A percentile compares a stretch with the other conserved stretches of the same genome.
Conservation (phyloP, 2,797 vertebrate species). For the Pseudocheirus occidentalis region DNA sequence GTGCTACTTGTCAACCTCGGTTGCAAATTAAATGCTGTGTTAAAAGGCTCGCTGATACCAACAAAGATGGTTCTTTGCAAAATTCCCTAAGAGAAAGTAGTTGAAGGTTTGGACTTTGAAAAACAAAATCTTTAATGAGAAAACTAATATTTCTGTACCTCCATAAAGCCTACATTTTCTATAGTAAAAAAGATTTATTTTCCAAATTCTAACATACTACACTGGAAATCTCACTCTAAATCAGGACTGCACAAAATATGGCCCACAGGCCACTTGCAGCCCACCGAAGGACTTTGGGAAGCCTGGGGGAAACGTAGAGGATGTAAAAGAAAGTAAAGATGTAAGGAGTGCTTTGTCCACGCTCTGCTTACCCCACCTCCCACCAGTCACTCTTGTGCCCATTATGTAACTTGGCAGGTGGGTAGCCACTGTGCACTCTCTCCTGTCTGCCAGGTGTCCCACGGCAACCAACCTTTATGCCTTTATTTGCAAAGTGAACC, state of each 20-base stretch:
- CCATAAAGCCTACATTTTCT: background rate
- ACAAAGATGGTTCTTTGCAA: background rate
- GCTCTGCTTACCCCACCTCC: no score
- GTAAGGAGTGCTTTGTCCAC: no score
- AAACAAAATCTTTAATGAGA: conserved; percentile 14
- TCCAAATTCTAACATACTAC: conserved; percentile 20
- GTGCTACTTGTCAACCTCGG: background rate
- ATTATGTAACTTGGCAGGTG: no score
- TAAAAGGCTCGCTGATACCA: background rate
- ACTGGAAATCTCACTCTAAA: background rate
- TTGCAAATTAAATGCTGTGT: background rate
- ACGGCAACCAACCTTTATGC: no score
- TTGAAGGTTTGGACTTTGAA: background rate
- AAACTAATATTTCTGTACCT: conserved; percentile 40
- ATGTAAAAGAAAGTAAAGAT: no score
- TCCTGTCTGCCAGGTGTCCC: no score
- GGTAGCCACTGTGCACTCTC: no score
- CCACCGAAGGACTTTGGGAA: no score
- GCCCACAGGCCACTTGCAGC: no score
- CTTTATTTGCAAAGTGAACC: no score
- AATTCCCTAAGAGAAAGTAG: conserved; percentile 30
- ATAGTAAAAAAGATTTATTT: conserved; percentile 24
- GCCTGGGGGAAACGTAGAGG: no score
- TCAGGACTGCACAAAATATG: background rate
- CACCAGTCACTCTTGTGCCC: no score